phyloP scores from a whole-genome alignment of 2,888 invertebrate species.

The Argyresthia albistria region DNA sequence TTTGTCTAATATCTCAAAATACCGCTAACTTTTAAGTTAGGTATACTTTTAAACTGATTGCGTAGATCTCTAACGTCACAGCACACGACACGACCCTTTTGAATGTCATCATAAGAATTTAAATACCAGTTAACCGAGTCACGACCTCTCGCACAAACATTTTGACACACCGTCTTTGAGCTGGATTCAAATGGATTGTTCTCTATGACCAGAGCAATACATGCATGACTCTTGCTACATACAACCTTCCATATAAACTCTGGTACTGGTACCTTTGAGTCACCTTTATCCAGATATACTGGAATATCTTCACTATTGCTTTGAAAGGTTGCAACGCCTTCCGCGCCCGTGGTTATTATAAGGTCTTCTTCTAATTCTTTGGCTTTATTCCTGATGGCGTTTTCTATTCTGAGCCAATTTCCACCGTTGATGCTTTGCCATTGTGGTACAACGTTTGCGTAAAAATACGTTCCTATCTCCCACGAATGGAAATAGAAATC shows the following conservation, averaged over 20 bases:
- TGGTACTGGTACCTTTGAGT: conserved; percentile 42
- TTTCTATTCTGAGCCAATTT: conserved; percentile 62
- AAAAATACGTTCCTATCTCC: conserved; percentile 62
- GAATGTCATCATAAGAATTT: neutral
- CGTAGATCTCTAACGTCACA: conserved; percentile 2
- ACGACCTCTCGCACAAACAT: conserved; percentile 24
- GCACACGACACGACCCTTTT: conserved; percentile 2
- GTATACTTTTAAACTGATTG: neutral
- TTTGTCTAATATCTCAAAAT: neutral
- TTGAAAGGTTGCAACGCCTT: conserved; percentile 40
- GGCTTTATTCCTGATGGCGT: conserved; percentile 39
- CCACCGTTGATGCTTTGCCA: conserved; percentile 62
- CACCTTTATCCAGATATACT: conserved; percentile 35
- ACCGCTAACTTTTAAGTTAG: neutral
- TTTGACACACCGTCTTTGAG: conserved; percentile 23
- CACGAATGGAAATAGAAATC: conserved; percentile 58
- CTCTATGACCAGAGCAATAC: conserved; percentile 57
- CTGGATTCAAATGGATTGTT: conserved; percentile 54
- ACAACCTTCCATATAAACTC: conserved; percentile 59
- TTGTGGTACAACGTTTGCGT: conserved; percentile 60
- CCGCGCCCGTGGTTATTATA: conserved; percentile 48
- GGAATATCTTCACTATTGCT: conserved; percentile 26
- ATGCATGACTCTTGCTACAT: conserved; percentile 35
- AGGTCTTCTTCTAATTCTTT: conserved; percentile 30
- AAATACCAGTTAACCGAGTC: neutral